Evolutionary conservation across 2,797 vertebrate genomes (phyloP).

Genomic region (Pseudochromis fuscus): DNA sequence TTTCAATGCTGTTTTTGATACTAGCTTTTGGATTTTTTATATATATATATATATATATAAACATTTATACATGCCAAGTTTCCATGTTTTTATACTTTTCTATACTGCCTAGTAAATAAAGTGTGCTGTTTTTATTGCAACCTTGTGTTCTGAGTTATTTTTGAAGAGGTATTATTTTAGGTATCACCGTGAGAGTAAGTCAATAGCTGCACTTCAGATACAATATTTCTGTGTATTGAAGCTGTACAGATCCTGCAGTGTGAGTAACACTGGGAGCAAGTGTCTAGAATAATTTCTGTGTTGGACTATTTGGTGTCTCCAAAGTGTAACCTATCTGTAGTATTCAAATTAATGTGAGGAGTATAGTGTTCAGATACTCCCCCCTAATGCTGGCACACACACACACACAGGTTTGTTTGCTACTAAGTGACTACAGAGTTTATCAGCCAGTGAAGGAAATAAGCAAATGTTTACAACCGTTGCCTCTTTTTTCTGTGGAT

Average conservation of each 20-base stretch:
- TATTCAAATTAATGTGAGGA: conserved; percentile 56
- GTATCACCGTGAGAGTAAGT: background rate
- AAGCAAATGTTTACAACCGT: conserved; percentile 81
- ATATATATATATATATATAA: conserved; percentile 82
- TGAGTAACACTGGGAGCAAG: conserved; percentile 25
- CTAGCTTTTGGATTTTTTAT: conserved; percentile 86
- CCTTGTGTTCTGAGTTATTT: conserved; percentile 83
- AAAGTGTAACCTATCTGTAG: conserved; percentile 38
- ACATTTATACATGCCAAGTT: conserved; percentile 80
- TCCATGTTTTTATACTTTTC: conserved; percentile 83
- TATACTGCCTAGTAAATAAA: conserved; percentile 98
- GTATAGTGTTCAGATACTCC: conserved; percentile 69
- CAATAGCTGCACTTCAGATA: background rate
- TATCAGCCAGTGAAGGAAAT: conserved; percentile 59
- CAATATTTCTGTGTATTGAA: conserved; percentile 22
- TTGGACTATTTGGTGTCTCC: conserved; percentile 45
- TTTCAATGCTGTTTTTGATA: conserved; percentile 86
- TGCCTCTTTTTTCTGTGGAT: conserved; percentile 42
- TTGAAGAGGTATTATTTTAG: background rate
- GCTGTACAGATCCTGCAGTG: conserved; percentile 42
- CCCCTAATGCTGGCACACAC: background rate
- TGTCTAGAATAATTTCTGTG: conserved; percentile 13
- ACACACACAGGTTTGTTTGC: conserved; percentile 47
- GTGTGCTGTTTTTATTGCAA: conserved; percentile 86
- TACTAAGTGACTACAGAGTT: conserved; percentile 42